Evolutionary conservation across 2,888 invertebrate species (phyloP), one percentile per base, ranked within the genome.

Genomic region (Pasiphila rectangulata): DNA sequence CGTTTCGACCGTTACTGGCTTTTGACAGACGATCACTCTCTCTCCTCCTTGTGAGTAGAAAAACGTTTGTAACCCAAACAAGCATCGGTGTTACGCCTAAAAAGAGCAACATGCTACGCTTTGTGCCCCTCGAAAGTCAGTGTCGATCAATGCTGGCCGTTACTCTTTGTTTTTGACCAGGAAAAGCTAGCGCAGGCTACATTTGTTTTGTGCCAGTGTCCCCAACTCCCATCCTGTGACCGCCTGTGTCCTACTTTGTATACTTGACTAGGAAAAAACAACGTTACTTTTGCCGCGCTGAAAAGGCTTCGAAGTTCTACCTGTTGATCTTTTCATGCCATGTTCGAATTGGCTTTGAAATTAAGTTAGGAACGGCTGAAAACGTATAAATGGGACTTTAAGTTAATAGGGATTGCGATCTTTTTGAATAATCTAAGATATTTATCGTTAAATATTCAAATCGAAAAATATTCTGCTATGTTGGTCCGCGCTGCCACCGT

Each of bases 161-260:
- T 41, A 42, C 40, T 46, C 40, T 46, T 53, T 51, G 37, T 44
- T 56, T 53, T 37, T 5, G 5, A 24, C 15, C 41, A 20, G 34
- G 45, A 42, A 48, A 53, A 53, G 40, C 53, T 43, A 51, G 47
- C 43, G 41, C 38, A 23, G 42, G 25, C 57, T 59, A 51, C 60
- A 54, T 58, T 67, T 69, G 69, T 72, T 75, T 71, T 73, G 67
- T 69, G 62, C 60, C 52, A 51, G 67, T 68, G 71, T 74, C 77
- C 64, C 57, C 59, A 56, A 66, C 58, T 62, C 51, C 47, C 44
- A 61, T 59, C 60, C 61, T 54, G 36, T 42, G 42, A 38, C 35
- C 38, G 37, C 13, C 29, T 32, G 17, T 20, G 40, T 35, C 21
- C 25, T 46, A 40, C 45, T 48, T 44, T 48, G 50, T 44, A 48